Base-by-base conservation (phyloP, 1,140 invertebrate species). In the Formica exsecta region DNA sequence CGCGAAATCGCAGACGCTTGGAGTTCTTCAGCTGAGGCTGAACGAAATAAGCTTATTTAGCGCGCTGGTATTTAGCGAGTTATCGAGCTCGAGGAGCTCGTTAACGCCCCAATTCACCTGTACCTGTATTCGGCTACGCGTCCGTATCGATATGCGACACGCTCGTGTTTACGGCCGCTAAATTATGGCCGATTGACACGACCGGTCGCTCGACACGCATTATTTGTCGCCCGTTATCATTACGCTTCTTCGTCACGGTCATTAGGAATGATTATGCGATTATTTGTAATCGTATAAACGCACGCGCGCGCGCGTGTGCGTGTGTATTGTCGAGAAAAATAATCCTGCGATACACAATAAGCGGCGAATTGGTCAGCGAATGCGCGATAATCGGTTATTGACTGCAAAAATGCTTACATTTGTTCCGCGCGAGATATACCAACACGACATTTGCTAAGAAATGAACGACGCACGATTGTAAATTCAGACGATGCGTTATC, bases 311-410 rank as follows among this genome's bases (percentile, higher is more conserved):
- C 2, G 8, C 9, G 41, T 41, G 2, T 41, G 9, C 7, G 41
- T 9, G 41, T 11, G 41, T 41, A 11, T 41, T 41, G 38, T 48
- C 25, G 68, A 25, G 25, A 61, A 74, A 83, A 83, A 74, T 59
- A 32, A 36, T 44, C 1, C 29, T 16, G 8, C 84, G 59, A 76
- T 57, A 65, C 62, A 65, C 62, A 86, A 80, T 86, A 75, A 57
- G 54, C 48, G 44, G 9, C 59, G 48, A 48, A 22, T n/a, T 16
- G 62, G 41, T 44, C 22, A 36, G 11, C 70, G 57, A 70, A 65
- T 59, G 80, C 29, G 41, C 32, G 92, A 92, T 93, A 93, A 93
- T 93, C 92, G 91, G 91, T 93, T 92, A 90, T 92, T 93, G 91
- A 93, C 92, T 89, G 80, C 89, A 74, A 88, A 91, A 87, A 81